Conservation (phyloP, 2,113 vertebrate genomes). For the Siniperca knerii region DNA sequence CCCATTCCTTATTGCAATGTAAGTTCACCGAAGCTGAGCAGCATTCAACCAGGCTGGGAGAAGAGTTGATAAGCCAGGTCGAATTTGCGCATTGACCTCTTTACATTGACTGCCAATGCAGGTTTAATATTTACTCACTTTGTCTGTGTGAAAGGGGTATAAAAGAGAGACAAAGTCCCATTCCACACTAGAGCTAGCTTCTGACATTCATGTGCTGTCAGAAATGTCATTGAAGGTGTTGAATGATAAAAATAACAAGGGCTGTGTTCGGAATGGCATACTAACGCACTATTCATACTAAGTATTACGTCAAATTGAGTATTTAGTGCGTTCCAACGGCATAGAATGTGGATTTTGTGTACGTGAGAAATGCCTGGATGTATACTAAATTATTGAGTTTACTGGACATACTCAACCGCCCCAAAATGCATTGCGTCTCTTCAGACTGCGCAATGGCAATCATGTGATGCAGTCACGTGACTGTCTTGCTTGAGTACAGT, state of each 20-base stretch:
- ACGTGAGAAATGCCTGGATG: no score
- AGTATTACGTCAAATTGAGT: no score
- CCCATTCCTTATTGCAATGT: neutral
- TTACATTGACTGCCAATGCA: neutral
- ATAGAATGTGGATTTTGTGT: no score
- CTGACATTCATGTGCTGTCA: neutral
- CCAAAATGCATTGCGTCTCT: no score
- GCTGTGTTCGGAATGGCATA: no score
- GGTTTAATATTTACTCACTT: constrained; percentile 7
- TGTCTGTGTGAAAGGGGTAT: neutral
- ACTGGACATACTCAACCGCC: no score
- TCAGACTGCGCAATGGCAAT: no score
- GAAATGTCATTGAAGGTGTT: neutral
- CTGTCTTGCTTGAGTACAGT: no score
- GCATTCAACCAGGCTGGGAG: neutral
- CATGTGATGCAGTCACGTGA: no score
- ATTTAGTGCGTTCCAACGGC: no score
- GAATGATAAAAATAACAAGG: neutral
- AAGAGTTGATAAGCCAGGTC: neutral
- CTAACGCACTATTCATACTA: no score
- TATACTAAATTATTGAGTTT: no score
- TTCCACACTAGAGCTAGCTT: neutral
- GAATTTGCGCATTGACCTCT: neutral
- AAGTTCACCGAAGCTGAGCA: constrained; percentile 21
- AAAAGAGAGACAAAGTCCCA: neutral